Base-by-base conservation (phyloP, 1,140 invertebrate genomes). In the Grapholita molesta region DNA sequence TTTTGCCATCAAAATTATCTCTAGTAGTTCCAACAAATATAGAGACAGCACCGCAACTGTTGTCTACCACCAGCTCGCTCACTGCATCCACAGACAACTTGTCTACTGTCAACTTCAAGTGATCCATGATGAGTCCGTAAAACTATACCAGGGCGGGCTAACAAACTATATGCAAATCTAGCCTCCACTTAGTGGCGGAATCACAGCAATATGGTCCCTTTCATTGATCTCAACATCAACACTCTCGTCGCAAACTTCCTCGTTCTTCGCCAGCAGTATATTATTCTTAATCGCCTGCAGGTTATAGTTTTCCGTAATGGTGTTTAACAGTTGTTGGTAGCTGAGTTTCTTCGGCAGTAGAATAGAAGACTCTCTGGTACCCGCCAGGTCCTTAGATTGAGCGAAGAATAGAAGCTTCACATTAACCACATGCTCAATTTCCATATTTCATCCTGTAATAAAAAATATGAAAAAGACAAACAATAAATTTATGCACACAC, bases 21-120 rank as follows among this genome's bases (percentile, higher is more conserved):
- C 98, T 93, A 8, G 98, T 99, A 21, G 96, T 98, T 1, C 98
- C 98, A 68, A 98, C 94, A 92, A 99, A 99, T 33, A 97, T 86
- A 3, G 97, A 97, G 23, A 97, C 93, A 6, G 97, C 98, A 42
- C 98, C 98, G 92, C 96, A 98, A 55, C 93, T 93, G 65, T 95
- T 92, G 48, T 95, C 94, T 12, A 93, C 89, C 0, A 97, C 96
- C 33, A 94, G 82, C 15, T 94, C 88, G 33, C 94, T 94, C 53
- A 97, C 94, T 52, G 94, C 89, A 30, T 94, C 94, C n/a, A 97
- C 84, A 77, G 95, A 92, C 42, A 99, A 89, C 81, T 94, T 94
- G 15, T 95, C 93, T 0, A 93, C 77, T 3, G 94, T 94, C 15
- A 99, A 83, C 72, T 96, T 94, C 28, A 98, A 73, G 77, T 93